These are phyloP conservation scores for Brotula barbata DNA, from an alignment of 2,797 vertebrate genomes.

Conservation along the genomic window DNA sequence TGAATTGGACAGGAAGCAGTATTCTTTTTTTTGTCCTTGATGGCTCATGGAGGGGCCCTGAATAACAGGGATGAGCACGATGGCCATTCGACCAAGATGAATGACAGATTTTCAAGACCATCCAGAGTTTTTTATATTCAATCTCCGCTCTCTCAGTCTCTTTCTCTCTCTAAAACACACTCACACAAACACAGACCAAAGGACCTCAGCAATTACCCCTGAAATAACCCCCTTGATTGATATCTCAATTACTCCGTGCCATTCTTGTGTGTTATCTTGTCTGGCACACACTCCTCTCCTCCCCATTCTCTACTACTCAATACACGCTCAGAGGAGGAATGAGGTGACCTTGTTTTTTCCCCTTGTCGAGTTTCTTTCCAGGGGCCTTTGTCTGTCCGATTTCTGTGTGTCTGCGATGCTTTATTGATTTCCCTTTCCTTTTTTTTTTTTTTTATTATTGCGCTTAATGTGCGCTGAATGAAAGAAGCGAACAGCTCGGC, in stretches of 20 bases:
- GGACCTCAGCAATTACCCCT: slow-evolving; percentile 77
- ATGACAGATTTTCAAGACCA: slow-evolving; percentile 37
- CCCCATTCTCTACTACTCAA: slow-evolving; percentile 67
- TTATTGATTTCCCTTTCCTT: slow-evolving; percentile 33
- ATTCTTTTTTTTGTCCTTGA: slow-evolving; percentile 27
- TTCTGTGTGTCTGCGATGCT: slow-evolving; percentile 16
- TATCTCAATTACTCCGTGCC: slow-evolving; percentile 79
- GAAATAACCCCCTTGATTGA: slow-evolving; percentile 81
- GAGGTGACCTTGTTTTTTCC: slow-evolving; percentile 71
- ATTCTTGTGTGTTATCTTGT: slow-evolving; percentile 76
- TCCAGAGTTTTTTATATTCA: slow-evolving; percentile 20
- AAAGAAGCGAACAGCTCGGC: neutral
- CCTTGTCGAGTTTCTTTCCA: slow-evolving; percentile 24
- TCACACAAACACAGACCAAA: slow-evolving; percentile 64
- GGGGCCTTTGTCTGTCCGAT: slow-evolving; percentile 41
- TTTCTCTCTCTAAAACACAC: slow-evolving; percentile 16
- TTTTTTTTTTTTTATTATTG: slow-evolving; percentile 48
- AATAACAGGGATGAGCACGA: slow-evolving; percentile 19
- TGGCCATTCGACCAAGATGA: slow-evolving; percentile 37
- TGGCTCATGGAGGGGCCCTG: slow-evolving; percentile 3
- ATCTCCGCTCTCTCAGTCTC: slow-evolving; percentile 32
- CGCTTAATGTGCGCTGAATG: slow-evolving; percentile 23
- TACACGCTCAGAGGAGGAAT: slow-evolving; percentile 56
- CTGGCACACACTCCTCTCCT: slow-evolving; percentile 57
- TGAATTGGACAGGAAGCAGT: slow-evolving; percentile 11